Conservation (phyloP, 2,888 invertebrate genomes). For the Antheraea assamensis region DNA sequence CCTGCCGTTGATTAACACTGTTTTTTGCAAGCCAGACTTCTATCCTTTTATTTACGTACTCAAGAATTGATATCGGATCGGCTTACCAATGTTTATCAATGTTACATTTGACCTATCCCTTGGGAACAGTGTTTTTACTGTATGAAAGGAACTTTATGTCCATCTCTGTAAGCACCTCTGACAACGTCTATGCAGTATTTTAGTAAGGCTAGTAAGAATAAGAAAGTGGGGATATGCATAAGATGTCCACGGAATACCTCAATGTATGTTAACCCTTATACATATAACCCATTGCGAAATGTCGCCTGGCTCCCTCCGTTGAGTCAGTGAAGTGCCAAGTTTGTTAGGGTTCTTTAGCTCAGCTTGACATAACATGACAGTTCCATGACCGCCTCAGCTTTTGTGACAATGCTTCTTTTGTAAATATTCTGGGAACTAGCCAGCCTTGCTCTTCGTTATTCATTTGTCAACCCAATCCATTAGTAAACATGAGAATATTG, state of each 20-base stretch:
- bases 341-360: slow-evolving; percentile 47
- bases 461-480: slow-evolving; percentile 14
- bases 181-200: no score
- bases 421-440: slow-evolving; percentile 14
- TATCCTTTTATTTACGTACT: no score
- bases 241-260: slow-evolving; percentile 9
- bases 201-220: no score
- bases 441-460: slow-evolving; percentile 13
- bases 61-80: no score
- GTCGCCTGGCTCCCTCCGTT: slow-evolving; percentile 33
- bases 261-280: slow-evolving; percentile 21
- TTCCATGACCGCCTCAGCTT: slow-evolving; percentile 17
- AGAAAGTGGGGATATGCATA: no score
- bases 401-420: slow-evolving; percentile 16
- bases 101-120: no score
- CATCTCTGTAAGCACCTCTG: no score
- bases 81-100: no score
- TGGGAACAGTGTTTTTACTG: no score
- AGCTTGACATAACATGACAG: slow-evolving; percentile 34
- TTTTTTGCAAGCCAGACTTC: no score
- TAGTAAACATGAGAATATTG: slow-evolving; percentile 12
- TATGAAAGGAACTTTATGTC: no score
- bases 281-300: slow-evolving; percentile 46
- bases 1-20: no score
- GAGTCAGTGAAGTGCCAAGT: slow-evolving; percentile 47